Percentiles rank a stretch among this genome's conserved stretches.
These are phyloP conservation scores for Synanthedon tipuliformis DNA, from an alignment of 2,888 invertebrate species.

Conservation along the genomic window DNA sequence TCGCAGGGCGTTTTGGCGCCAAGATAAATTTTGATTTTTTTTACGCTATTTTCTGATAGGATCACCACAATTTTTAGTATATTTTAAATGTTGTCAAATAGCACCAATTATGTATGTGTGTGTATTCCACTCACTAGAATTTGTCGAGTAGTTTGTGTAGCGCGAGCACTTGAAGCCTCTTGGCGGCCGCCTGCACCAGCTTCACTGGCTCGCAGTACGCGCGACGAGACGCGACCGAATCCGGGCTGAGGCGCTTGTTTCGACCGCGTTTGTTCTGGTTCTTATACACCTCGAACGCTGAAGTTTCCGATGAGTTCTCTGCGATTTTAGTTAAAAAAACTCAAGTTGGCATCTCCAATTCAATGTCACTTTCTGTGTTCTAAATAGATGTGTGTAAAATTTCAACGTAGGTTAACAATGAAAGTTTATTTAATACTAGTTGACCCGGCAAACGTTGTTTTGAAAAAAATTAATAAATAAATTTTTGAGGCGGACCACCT, in stretches of 20 bases:
- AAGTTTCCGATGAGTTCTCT: slow-evolving; percentile 53
- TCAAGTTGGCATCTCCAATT: background rate
- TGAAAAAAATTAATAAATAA: too few relatives aligned
- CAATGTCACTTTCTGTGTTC: too few relatives aligned
- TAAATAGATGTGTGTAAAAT: background rate
- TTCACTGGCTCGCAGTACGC: slow-evolving; percentile 65
- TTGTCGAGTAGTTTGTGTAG: slow-evolving; percentile 65
- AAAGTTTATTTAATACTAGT: too few relatives aligned
- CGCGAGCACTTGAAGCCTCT: slow-evolving; percentile 59
- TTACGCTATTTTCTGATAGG: too few relatives aligned
- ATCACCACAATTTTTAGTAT: too few relatives aligned
- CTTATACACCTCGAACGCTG: slow-evolving; percentile 64
- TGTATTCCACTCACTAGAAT: slow-evolving; percentile 36
- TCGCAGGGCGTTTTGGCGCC: too few relatives aligned
- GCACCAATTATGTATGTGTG: too few relatives aligned
- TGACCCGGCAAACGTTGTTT: too few relatives aligned
- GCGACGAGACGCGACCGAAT: slow-evolving; percentile 21
- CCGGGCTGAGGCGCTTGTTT: slow-evolving; percentile 23
- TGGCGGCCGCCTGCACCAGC: slow-evolving; percentile 68
- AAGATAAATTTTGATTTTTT: too few relatives aligned
- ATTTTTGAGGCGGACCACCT: too few relatives aligned
- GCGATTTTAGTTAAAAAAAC: background rate
- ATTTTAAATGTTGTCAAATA: too few relatives aligned
- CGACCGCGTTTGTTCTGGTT: slow-evolving; percentile 21
- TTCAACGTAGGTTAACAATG: background rate